Conservation (phyloP, 2,888 invertebrate species). For the Sturmia bella region DNA sequence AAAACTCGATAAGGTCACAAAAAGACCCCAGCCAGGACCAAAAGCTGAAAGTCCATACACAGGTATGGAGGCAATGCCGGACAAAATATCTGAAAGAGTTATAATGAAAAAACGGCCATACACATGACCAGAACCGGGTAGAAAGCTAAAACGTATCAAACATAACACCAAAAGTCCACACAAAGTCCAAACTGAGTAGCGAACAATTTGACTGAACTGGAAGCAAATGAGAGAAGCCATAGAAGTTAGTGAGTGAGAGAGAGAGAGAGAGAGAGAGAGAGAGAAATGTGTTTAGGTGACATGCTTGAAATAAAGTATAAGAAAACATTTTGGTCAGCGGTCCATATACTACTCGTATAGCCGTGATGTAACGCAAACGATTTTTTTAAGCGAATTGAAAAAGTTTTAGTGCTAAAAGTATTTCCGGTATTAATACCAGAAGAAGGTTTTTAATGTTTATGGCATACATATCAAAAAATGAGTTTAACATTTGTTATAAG, state of each 20-base stretch:
- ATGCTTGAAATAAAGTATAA: too few relatives aligned
- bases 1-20: constrained; percentile 91
- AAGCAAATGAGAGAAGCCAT: constrained; percentile 4
- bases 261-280: too few relatives aligned
- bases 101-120: constrained; percentile 68
- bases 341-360: too few relatives aligned
- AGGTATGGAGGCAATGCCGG: constrained; percentile 65
- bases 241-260: background rate
- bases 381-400: too few relatives aligned
- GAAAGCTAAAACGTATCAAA: constrained; percentile 74
- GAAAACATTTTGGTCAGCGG: too few relatives aligned
- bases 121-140: constrained; percentile 73
- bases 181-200: constrained; percentile 72
- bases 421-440: too few relatives aligned
- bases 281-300: too few relatives aligned
- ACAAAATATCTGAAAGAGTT: background rate
- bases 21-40: constrained; percentile 92
- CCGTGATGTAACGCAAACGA: too few relatives aligned
- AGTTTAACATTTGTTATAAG: too few relatives aligned
- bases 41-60: constrained; percentile 86
- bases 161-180: constrained; percentile 72
- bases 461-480: too few relatives aligned
- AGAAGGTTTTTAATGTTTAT: too few relatives aligned
- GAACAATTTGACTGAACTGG: constrained; percentile 76
- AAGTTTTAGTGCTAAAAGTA: too few relatives aligned